These are phyloP conservation scores for Paracyclopina nana DNA, from an alignment of 1,140 invertebrate species.

Conservation along the genomic window DNA sequence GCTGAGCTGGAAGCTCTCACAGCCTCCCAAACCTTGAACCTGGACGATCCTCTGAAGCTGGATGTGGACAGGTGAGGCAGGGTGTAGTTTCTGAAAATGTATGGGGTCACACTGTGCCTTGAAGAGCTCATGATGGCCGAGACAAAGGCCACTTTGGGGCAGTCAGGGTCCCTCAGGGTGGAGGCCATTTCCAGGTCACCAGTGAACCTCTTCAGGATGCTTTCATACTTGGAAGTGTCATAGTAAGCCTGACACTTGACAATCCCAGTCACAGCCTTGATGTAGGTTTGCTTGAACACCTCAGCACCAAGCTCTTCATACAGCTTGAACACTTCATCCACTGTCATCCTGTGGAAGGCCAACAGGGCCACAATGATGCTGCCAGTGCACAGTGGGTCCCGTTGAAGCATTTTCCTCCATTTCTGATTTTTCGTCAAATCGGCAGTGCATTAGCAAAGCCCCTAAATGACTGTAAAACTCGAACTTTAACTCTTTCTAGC, in stretches of 20 bases:
- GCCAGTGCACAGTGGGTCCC: no score
- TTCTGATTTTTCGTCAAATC: no score
- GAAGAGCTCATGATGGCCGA: slow-evolving; percentile 62
- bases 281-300: slow-evolving; percentile 18
- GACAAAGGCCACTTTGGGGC: slow-evolving; percentile 42
- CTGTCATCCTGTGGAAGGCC: slow-evolving; percentile 26
- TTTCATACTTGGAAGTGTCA: slow-evolving; percentile 18
- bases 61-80: slow-evolving; percentile 48
- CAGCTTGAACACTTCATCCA: slow-evolving; percentile 18
- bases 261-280: slow-evolving; percentile 3
- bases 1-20: slow-evolving; percentile 75
- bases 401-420: no score
- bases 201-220: slow-evolving; percentile 48
- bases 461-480: no score
- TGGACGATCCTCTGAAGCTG: slow-evolving; percentile 45
- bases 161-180: no score
- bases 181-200: slow-evolving; percentile 39
- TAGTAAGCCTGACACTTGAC: slow-evolving; percentile 1
- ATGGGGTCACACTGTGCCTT: slow-evolving; percentile 55
- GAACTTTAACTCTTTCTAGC: no score
- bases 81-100: slow-evolving; percentile 73
- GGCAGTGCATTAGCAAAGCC: no score
- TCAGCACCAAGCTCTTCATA: slow-evolving; percentile 3
- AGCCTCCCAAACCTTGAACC: slow-evolving; percentile 57
- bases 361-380: slow-evolving; percentile 47